phyloP scores from a whole-genome alignment of 2,797 vertebrate species.

The Podarcis lilfordi region DNA sequence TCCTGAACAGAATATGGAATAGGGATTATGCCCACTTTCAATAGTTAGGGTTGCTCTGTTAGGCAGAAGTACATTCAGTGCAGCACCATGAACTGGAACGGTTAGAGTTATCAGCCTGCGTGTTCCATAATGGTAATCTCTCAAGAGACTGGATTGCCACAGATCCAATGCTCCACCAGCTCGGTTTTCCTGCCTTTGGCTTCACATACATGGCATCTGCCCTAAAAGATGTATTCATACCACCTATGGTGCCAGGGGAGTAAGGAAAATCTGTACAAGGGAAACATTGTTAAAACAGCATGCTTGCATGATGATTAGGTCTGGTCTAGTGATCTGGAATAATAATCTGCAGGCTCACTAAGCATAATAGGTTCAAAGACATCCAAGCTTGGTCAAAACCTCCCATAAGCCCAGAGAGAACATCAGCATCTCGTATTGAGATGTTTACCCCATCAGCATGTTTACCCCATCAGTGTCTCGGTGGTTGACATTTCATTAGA shows the following conservation, averaged over 20 bases:
- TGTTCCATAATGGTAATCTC: slow-evolving; percentile 68
- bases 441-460: slow-evolving; percentile 35
- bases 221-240: slow-evolving; percentile 56
- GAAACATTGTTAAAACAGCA: slow-evolving; percentile 47
- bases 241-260: slow-evolving; percentile 60
- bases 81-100: slow-evolving; percentile 64
- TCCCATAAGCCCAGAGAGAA: slow-evolving; percentile 60
- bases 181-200: slow-evolving; percentile 60
- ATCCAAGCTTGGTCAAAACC: slow-evolving; percentile 50
- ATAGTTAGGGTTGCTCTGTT: no score
- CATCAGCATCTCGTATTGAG: slow-evolving; percentile 32
- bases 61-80: slow-evolving; percentile 36
- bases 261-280: slow-evolving; percentile 44
- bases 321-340: slow-evolving; percentile 62
- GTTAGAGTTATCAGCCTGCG: slow-evolving; percentile 68
- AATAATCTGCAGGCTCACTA: slow-evolving; percentile 59
- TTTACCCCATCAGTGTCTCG: slow-evolving; percentile 74
- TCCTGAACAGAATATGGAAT: no score
- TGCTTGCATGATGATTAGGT: slow-evolving; percentile 58
- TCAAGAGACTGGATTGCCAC: slow-evolving; percentile 55
- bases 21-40: no score
- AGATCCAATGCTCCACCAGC: slow-evolving; percentile 56
- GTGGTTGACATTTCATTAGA: slow-evolving; percentile 76
- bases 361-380: slow-evolving; percentile 55
- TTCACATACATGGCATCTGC: slow-evolving; percentile 60